Evolutionary conservation across 2,888 invertebrate genomes (phyloP), one percentile per base, ranked within the genome.

Genomic region (Camponotus fellah): DNA sequence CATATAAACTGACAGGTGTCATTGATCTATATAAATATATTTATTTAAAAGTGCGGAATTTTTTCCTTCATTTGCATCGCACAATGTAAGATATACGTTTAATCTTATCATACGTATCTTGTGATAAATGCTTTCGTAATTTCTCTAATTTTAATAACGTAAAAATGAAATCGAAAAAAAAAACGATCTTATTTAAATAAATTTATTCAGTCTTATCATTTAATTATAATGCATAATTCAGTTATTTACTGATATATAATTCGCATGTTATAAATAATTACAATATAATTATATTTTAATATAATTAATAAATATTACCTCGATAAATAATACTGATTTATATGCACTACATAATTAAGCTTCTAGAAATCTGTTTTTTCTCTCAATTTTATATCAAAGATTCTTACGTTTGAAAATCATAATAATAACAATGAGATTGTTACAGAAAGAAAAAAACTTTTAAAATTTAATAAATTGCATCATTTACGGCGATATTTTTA

Each of bases 381-480:
- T 49, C 8, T 6, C 8, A 49, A n/a, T 17, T n/a, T 8, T 2
- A 53, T 53, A 53, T 53, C n/a, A 53, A 53, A 53, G 49, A 17
- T 53, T 6, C n/a, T 53, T n/a, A 17, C 2, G 8, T 53, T n/a
- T 53, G n/a, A 3, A 53, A 53, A 53, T 53, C 8, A n/a, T n/a
- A 53, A 53, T 53, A n/a, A n/a, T n/a, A 53, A 53, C 8, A n/a
- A 53, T 53, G 6, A 53, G 6, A 53, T 53, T n/a, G n/a, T 26
- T 26, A 26, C 0, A 26, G 0, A 26, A 37, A 53, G 6, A 53
- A 17, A 49, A 26, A 49, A 49, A 2, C 6, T 49, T 53, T n/a
- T 26, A 10, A 64, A 49, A 21, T 37, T 49, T 64, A 64, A 26
- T 9, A 76, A 64, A 49, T 34, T 62, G 46, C 62, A 75, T 75